Evolutionary conservation across 2,113 vertebrate species (phyloP), one percentile per base, ranked within the genome.

Genomic region (Leucoraja erinaceus): DNA sequence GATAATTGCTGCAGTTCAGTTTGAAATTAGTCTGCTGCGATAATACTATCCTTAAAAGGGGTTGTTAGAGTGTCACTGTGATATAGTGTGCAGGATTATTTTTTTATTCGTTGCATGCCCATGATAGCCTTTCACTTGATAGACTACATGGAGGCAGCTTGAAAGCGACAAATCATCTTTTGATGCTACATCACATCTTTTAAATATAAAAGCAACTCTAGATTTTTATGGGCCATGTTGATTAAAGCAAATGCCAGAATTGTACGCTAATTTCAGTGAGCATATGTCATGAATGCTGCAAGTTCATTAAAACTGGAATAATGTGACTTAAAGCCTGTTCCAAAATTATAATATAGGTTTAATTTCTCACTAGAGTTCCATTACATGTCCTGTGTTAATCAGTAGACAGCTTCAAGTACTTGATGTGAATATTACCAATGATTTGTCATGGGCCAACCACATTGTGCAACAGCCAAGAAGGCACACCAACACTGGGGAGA

Each of bases 11-110:
- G 10, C 66, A 91, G 9, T 91, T 38, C 66, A 74, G 90, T 68
- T 74, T 91, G 90, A 70, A 91, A 91, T 74, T 91, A 72, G 66
- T 91, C 90, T 54, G 90, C 90, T 91, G 68, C 22, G 90, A 91
- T 91, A 91, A 91, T 91, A 22, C 38, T 72, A 91, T 70, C 90
- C 68, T 91, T 70, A 54, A 70, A 91, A 74, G 90, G 66, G 68
- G 90, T 91, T 25, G 66, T 91, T 91, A 91, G 70, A 28, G 33
- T 72, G 90, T 91, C 90, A 91, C 90, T 91, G 90, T 72, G 90
- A 91, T 91, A 91, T 91, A 91, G 54, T 91, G 90, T 74, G 33
- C 72, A 91, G 90, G 38, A 10, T 91, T 22, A 28, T 70, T 91
- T 47, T 91, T 70, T 70, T 70, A 72, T 70, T 31, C 10, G 31